phyloP scores from a whole-genome alignment of 2,113 vertebrate genomes.

The Phrynosoma blainvillii region DNA sequence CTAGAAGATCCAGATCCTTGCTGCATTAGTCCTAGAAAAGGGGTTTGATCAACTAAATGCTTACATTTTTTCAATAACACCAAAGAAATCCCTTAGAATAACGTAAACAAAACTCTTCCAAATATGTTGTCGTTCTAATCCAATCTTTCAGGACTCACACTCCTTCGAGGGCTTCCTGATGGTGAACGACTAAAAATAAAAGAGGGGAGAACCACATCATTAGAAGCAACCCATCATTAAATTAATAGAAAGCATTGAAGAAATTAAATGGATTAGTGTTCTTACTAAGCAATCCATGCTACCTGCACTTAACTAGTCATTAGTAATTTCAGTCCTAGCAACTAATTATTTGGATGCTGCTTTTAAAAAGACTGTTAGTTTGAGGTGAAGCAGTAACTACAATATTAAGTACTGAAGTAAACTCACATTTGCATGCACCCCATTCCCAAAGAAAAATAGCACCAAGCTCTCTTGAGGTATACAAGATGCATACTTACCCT shows the following conservation, averaged over 20 bases:
- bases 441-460: neutral
- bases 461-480: constrained; percentile 4
- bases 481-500: constrained; percentile 24
- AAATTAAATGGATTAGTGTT: neutral
- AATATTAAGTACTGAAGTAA: constrained; percentile 12
- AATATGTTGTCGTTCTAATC: constrained; percentile 80
- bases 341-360: neutral
- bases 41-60: constrained; percentile 70
- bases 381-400: neutral
- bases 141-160: constrained; percentile 84
- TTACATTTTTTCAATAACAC: constrained; percentile 77
- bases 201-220: constrained; percentile 41
- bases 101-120: constrained; percentile 86
- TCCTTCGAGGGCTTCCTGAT: constrained; percentile 86
- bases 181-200: constrained; percentile 79
- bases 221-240: neutral
- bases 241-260: neutral
- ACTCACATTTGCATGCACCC: constrained; percentile 12
- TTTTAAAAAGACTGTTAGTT: constrained; percentile 5
- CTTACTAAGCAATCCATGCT: neutral
- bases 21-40: constrained; percentile 76
- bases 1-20: constrained; percentile 76
- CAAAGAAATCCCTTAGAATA: constrained; percentile 82
- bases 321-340: constrained; percentile 16
- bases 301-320: neutral